Base-by-base conservation (phyloP, 2,113 vertebrate genomes). In the Atherinomorus stipes region DNA sequence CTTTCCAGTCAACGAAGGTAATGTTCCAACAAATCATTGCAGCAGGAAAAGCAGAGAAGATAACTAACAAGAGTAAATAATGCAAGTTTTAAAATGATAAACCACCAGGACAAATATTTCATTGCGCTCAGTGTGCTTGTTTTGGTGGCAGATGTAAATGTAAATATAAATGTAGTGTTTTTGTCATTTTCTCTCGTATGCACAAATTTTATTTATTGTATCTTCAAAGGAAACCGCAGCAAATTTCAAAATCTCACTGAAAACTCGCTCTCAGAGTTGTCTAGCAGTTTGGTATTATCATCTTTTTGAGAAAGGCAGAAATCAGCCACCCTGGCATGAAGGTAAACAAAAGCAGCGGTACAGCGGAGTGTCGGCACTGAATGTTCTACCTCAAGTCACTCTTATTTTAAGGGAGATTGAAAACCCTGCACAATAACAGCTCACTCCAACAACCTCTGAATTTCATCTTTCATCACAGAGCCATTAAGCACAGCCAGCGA, bases 391-490 rank as follows among this genome's bases (percentile, higher is more conserved):
- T 65, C 26, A 52, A 4, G 37, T 21, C 4, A 0, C 44, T 22
- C 1, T 76, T 23, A 75, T 61, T 34, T 64, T 34, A 15, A 12
- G 42, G 21, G 40, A 81, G 42, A 71, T 59, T 66, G 51, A 78
- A 64, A 37, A 50, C 9, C 4, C 7, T 21, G 18, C 57, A 44
- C 31, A 34, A 34, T 67, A 64, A 58, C 73, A 71, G 38, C 66
- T 63, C 42, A n/a, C 58, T 80, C 31, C 50, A 61, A 40, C 26
- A 75, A 49, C 71, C 59, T 65, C 22, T 58, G 68, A 67, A 40
- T 73, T 62, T 65, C 10, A 38, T 71, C 38, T 65, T 60, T 57
- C 44, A 18, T 61, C 75, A 53, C 11, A 1, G 26, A 65, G 28
- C n/a, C 65, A 54, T 59, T 85, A 51, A 42, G 59, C 70, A 26